phyloP scores from a whole-genome alignment of 2,113 vertebrate genomes.

The Lagopus leucura region DNA sequence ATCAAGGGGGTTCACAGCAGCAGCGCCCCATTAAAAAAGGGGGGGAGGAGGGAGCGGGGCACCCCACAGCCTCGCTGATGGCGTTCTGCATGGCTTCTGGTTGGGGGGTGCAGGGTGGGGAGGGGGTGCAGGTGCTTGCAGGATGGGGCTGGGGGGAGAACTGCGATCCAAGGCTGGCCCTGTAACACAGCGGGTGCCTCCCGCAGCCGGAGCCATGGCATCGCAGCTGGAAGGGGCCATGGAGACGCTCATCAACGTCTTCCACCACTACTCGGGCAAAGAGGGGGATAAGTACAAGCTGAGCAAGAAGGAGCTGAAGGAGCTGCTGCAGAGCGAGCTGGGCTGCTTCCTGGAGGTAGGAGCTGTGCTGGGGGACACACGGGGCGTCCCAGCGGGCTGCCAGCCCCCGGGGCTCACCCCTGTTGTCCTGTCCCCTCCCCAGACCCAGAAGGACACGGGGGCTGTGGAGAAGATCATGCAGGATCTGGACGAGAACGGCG shows the following conservation, averaged over 20 bases:
- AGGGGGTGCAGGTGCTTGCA: too few relatives aligned
- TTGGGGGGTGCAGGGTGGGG: too few relatives aligned
- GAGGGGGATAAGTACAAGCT: conserved; percentile 93
- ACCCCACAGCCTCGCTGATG: rapidly evolving
- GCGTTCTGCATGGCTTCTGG: neutral
- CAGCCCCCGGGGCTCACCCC: neutral
- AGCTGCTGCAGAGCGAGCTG: conserved; percentile 85
- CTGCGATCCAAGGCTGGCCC: rapidly evolving
- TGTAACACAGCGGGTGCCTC: rapidly evolving
- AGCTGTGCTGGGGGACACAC: neutral
- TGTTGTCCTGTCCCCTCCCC: neutral
- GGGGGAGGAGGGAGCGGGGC: neutral
- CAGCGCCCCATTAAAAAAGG: neutral
- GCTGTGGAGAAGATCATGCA: conserved; percentile 89
- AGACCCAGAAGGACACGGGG: conserved; percentile 82
- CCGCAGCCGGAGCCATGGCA: conserved; percentile 69
- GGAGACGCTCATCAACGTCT: conserved; percentile 86
- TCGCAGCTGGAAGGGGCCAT: conserved; percentile 84
- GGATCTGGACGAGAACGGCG: conserved; percentile 89
- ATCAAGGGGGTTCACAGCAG: rapidly evolving
- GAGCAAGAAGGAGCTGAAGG: conserved; percentile 89
- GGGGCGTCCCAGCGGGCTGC: neutral
- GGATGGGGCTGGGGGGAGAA: neutral
- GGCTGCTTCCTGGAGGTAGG: conserved; percentile 83
- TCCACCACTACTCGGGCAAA: conserved; percentile 89